phyloP scores from a whole-genome alignment of 2,113 vertebrate genomes.

The Petrocephalus microphthalmus region DNA sequence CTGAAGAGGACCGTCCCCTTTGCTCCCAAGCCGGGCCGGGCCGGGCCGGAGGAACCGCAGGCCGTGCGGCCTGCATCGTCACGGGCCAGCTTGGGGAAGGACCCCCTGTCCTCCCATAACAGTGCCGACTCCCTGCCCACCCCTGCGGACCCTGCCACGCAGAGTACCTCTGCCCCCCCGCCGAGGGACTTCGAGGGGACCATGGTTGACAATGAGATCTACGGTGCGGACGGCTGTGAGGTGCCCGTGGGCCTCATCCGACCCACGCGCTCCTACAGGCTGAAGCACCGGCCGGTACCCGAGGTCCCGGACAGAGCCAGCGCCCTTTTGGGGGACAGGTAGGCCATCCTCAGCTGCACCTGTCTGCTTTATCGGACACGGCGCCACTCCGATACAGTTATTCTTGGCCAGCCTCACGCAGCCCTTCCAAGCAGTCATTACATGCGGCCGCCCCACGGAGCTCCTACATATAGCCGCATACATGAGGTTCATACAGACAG shows the following conservation, averaged over 20 bases:
- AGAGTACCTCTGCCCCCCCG: conserved; percentile 24
- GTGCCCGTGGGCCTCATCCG: conserved; percentile 33
- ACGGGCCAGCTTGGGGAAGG: conserved; percentile 27
- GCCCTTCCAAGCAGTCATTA: too few species aligned
- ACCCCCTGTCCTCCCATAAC: conserved; percentile 34
- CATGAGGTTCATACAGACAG: too few species aligned
- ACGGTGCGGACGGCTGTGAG: conserved; percentile 41
- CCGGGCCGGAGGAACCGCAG: not conserved
- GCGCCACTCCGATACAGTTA: not conserved
- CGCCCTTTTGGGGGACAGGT: conserved; percentile 44
- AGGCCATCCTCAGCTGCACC: conserved; percentile 11
- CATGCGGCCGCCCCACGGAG: too few species aligned
- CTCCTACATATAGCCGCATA: too few species aligned
- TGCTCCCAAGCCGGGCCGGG: conserved; percentile 18
- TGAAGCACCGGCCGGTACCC: conserved; percentile 84
- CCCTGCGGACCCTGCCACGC: conserved; percentile 33
- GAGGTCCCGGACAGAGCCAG: conserved; percentile 59
- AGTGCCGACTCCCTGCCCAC: conserved; percentile 43
- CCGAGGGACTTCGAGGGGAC: conserved; percentile 60
- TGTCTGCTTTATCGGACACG: not conserved
- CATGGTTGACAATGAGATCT: conserved; percentile 85
- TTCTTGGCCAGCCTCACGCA: not conserved
- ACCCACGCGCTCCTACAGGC: conserved; percentile 65
- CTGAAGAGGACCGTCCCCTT: conserved; percentile 30
- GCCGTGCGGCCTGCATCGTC: conserved; percentile 40